phyloP scores from a whole-genome alignment of 2,888 invertebrate genomes.

The Phymatocera aterrima region DNA sequence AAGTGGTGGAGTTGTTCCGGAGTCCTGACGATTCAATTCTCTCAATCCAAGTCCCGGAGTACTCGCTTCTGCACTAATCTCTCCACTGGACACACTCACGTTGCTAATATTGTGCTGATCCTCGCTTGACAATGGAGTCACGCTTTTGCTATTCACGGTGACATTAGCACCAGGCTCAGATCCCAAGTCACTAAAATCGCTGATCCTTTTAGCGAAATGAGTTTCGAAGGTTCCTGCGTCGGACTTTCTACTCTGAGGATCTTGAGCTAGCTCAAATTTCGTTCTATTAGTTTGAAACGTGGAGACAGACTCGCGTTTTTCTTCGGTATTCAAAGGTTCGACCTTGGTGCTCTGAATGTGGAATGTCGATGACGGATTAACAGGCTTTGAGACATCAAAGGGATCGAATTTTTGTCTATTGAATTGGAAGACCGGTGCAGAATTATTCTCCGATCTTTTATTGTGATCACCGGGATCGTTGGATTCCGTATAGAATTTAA shows the following conservation, averaged over 20 bases:
- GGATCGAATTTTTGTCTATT: slow-evolving; percentile 20
- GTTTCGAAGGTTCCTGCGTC: slow-evolving; percentile 54
- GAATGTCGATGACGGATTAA: slow-evolving; percentile 5
- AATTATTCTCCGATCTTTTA: background rate
- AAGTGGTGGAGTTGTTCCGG: slow-evolving; percentile 69
- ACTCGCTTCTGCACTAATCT: slow-evolving; percentile 58
- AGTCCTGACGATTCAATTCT: slow-evolving; percentile 57
- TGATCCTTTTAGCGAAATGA: slow-evolving; percentile 60
- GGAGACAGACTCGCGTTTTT: slow-evolving; percentile 51
- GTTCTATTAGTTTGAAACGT: slow-evolving; percentile 57
- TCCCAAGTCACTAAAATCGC: slow-evolving; percentile 55
- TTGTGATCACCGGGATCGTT: background rate
- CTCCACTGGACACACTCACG: slow-evolving; percentile 70
- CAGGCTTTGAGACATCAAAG: background rate
- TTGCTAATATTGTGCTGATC: slow-evolving; percentile 66
- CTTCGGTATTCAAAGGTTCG: slow-evolving; percentile 32
- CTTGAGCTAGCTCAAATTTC: slow-evolving; percentile 53
- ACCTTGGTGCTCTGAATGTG: slow-evolving; percentile 31
- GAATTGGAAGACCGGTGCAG: slow-evolving; percentile 3
- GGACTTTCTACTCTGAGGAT: background rate
- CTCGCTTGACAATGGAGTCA: slow-evolving; percentile 57
- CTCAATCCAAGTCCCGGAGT: slow-evolving; percentile 50
- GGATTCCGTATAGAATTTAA: slow-evolving; percentile 4
- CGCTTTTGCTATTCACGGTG: slow-evolving; percentile 62
- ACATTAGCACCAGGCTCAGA: slow-evolving; percentile 65